Conservation (phyloP, 2,888 invertebrate species). For the Ectropis crepuscularia region DNA sequence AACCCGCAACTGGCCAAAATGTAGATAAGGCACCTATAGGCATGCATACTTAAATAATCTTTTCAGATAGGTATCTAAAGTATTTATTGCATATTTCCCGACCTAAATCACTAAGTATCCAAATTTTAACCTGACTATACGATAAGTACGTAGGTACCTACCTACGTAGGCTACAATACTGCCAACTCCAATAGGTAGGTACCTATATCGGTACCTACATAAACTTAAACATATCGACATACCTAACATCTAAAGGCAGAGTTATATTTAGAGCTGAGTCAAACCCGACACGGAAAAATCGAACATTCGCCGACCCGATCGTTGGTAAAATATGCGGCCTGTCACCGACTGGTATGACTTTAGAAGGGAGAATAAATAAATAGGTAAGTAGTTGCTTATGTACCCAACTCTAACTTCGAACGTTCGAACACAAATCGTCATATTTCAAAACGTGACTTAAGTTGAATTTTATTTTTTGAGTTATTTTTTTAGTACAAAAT, state of each 20-base stretch:
- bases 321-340: conserved; percentile 24
- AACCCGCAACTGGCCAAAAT: no score
- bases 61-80: no score
- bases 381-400: conserved; percentile 8
- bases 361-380: conserved; percentile 27
- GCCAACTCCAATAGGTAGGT: background rate
- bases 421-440: background rate
- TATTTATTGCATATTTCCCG: no score
- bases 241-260: conserved; percentile 4
- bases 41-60: no score
- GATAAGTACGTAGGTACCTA: no score
- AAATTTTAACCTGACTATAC: no score
- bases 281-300: conserved; percentile 23
- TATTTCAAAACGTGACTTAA: no score
- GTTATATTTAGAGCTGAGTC: conserved; percentile 25
- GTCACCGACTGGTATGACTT: conserved; percentile 28
- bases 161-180: no score
- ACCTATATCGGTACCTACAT: conserved; percentile 7
- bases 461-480: no score
- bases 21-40: no score
- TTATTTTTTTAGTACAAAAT: no score
- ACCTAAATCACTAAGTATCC: no score
- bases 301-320: conserved; percentile 16
- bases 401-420: conserved; percentile 1
- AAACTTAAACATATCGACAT: background rate